Conservation (phyloP, 2,113 vertebrate species). For the Tetrax tetrax region DNA sequence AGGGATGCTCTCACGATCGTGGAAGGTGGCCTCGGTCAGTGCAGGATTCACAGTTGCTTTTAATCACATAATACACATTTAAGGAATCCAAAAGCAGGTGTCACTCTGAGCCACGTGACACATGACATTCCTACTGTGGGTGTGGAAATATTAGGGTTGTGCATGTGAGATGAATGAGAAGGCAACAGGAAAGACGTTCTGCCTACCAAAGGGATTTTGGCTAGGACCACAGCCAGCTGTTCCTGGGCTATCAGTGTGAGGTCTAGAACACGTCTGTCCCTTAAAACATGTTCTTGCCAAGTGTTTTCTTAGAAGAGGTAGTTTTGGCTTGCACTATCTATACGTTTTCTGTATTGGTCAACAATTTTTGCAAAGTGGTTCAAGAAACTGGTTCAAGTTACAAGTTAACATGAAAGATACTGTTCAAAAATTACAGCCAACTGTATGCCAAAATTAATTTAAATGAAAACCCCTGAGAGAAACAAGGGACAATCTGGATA, state of each 20-base stretch:
- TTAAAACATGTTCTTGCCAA: neutral
- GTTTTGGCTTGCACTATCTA: neutral
- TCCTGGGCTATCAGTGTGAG: neutral
- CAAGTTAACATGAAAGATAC: constrained; percentile 16
- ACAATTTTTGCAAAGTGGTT: neutral
- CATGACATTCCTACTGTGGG: neutral
- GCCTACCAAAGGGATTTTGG: neutral
- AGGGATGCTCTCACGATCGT: neutral
- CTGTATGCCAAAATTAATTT: constrained; percentile 48
- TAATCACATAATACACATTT: neutral
- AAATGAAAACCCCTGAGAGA: constrained; percentile 45
- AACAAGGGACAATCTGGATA: constrained; percentile 47
- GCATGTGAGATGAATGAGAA: neutral
- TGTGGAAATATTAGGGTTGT: neutral
- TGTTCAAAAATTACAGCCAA: constrained; percentile 34
- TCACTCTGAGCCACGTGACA: neutral
- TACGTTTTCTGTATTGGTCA: neutral
- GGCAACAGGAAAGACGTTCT: neutral
- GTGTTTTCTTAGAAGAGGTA: neutral
- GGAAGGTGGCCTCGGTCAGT: neutral
- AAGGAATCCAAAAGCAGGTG: neutral
- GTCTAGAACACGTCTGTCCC: neutral
- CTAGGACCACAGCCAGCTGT: neutral
- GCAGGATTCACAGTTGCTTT: neutral
- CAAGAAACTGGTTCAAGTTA: constrained; percentile 30